Percentiles rank a stretch among this genome's conserved stretches.
These are phyloP conservation scores for Phrynocephalus vlangalii DNA, from an alignment of 2,797 vertebrate genomes.

Conservation along the genomic window DNA sequence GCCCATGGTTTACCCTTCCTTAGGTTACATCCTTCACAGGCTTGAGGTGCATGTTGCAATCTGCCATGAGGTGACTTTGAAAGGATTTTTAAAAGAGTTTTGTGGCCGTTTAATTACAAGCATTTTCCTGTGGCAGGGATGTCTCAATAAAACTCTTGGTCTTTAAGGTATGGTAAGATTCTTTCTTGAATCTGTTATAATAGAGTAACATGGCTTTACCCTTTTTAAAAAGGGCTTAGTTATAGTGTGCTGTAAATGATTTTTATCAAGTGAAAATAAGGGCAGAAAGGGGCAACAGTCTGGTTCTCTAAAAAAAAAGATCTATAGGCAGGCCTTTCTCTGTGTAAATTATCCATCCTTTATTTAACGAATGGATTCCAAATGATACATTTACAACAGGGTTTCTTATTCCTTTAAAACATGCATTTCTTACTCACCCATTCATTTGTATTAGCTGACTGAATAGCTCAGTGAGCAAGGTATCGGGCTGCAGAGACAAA, in stretches of 20 bases:
- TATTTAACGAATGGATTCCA: too few relatives aligned
- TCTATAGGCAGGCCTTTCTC: background rate
- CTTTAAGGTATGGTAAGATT: background rate
- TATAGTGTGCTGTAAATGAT: background rate
- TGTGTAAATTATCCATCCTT: background rate
- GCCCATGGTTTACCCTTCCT: background rate
- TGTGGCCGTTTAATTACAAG: background rate
- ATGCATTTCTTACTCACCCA: background rate
- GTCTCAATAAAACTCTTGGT: background rate
- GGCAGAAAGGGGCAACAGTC: background rate
- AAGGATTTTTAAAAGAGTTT: background rate
- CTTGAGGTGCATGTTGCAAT: background rate
- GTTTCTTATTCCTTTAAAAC: background rate
- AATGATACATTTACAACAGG: background rate
- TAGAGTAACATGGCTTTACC: background rate
- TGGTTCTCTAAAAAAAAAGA: background rate
- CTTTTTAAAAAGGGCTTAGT: too few relatives aligned
- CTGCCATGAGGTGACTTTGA: background rate
- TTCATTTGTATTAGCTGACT: background rate
- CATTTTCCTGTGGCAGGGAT: background rate
- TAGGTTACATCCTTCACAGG: background rate
- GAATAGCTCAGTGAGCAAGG: too few relatives aligned
- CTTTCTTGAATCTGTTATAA: background rate
- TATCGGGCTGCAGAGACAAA: too few relatives aligned
- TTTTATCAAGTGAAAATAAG: background rate